Evolutionary conservation across 2,113 vertebrate species (phyloP), one percentile per base, ranked within the genome.

Genomic region (Chionodraco myersi): DNA sequence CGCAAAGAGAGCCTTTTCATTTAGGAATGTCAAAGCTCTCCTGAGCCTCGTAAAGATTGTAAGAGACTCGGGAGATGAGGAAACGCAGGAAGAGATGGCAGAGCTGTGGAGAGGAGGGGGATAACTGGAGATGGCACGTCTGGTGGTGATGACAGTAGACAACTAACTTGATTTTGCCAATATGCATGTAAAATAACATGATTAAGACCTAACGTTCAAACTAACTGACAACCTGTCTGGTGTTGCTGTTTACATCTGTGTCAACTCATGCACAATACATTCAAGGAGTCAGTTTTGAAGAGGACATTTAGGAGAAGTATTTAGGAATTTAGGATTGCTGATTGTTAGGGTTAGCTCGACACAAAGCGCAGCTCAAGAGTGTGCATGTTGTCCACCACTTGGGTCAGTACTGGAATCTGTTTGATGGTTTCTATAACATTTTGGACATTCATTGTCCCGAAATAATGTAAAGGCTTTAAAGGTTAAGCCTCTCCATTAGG

Each of bases 21-120:
- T 97, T 96, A 96, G 95, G 94, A 96, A 96, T 95, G 96, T 94
- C 94, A 96, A 86, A 94, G 95, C 96, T 96, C 95, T 97, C 96
- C 95, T 82, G 94, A 93, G 93, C 86, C 95, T 92, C 92, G 93
- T 94, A 94, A 95, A 95, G 95, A 96, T 94, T 95, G 96, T 86
- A 92, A 93, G 93, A 94, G 90, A 94, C 94, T 92, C 94, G 89
- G 94, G 95, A 90, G 81, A 80, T 75, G 64, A 12, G 72, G 78
- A 70, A 80, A 83, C 83, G 77, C 82, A 77, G 75, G 76, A 34
- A 62, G 71, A 82, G 79, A 83, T 78, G 88, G 68, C 58, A 84
- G 53, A 74, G 61, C 26, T 45, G 26, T 12, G 23, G 66, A 72
- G 66, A 86, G 49, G 52, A 80, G 48, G 18, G 44, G 51, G 72